phyloP scores from a whole-genome alignment of 2,888 invertebrate species.

The Candidula unifasciata region DNA sequence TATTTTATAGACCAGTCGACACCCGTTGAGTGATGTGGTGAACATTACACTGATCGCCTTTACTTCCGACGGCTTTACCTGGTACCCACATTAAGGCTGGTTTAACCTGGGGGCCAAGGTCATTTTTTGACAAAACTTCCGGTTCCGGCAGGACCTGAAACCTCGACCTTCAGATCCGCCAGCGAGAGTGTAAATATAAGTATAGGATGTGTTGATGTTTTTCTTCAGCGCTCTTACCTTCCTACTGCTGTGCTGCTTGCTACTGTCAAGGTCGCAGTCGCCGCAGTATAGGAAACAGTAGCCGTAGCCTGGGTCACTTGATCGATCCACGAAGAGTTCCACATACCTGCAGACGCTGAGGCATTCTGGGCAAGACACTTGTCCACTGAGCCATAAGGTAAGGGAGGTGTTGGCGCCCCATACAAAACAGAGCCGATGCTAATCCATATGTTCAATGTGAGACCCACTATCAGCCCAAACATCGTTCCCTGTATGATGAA shows the following conservation, averaged over 20 bases:
- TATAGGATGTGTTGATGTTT: too few species aligned
- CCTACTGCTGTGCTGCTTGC: neutral
- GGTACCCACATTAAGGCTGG: too few species aligned
- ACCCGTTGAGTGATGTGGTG: too few species aligned
- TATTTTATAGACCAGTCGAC: too few species aligned
- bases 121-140: too few species aligned
- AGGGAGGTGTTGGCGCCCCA: slow-evolving; percentile 4
- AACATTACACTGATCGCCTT: too few species aligned
- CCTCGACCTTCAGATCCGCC: too few species aligned
- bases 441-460: slow-evolving; percentile 41
- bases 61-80: too few species aligned
- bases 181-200: too few species aligned
- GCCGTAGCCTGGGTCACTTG: neutral
- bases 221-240: too few species aligned
- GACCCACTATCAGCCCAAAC: slow-evolving; percentile 36
- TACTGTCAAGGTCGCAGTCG: neutral
- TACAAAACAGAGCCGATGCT: slow-evolving; percentile 48
- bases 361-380: slow-evolving; percentile 29
- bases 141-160: too few species aligned
- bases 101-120: too few species aligned
- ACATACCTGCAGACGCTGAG: neutral
- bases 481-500: slow-evolving; percentile 43
- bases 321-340: neutral
- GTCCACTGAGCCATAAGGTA: slow-evolving; percentile 40
- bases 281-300: neutral